Percentiles rank a stretch among this genome's conserved stretches.
These are phyloP conservation scores for Amiota minor DNA, from an alignment of 2,888 invertebrate genomes.

Conservation along the genomic window DNA sequence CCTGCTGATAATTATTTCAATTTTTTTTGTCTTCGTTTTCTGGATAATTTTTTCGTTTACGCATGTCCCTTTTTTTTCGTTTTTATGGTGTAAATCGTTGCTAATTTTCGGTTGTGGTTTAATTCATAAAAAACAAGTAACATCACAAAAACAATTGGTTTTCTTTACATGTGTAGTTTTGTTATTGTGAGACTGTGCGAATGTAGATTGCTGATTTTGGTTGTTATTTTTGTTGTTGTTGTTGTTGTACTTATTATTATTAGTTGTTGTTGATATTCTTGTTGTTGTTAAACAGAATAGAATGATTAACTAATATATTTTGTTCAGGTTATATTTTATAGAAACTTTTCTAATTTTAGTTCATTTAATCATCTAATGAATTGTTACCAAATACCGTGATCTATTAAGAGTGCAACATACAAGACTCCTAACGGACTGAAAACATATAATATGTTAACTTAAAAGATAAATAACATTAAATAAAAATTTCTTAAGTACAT, in stretches of 20 bases:
- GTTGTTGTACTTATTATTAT: background rate
- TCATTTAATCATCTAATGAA: no score
- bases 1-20: conserved; percentile 7
- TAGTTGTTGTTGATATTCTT: background rate
- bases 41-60: background rate
- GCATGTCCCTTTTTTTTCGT: background rate
- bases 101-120: conserved; percentile 21
- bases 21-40: background rate
- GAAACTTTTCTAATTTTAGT: no score
- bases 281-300: background rate
- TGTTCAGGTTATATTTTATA: no score
- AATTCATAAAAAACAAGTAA: background rate
- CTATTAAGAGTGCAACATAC: no score
- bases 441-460: no score
- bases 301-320: no score
- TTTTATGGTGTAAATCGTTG: conserved; percentile 8
- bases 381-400: no score
- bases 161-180: conserved; percentile 5
- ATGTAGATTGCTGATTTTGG: background rate
- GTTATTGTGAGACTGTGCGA: background rate
- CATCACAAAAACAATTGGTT: background rate
- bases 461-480: no score
- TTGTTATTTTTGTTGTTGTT: conserved; percentile 1
- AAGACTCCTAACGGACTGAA: no score
- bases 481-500: no score